Conservation (phyloP, 1,140 invertebrate genomes). For the Neodiprion virginianus region DNA sequence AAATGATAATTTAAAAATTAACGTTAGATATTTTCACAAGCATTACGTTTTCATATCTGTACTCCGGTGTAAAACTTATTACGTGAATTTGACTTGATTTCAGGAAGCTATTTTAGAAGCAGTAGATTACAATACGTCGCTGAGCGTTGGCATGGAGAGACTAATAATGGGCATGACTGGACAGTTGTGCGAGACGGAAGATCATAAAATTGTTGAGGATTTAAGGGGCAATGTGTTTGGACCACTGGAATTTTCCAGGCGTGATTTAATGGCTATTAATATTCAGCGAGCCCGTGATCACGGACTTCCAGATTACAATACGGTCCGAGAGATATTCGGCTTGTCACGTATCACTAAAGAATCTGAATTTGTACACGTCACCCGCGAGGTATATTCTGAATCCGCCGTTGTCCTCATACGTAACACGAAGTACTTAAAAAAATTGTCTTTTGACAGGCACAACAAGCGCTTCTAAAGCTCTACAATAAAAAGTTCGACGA, state of each 20-base stretch:
- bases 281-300: constrained; percentile 75
- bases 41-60: no score
- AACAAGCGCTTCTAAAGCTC: constrained; percentile 51
- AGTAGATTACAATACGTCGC: constrained; percentile 21
- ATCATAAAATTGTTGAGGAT: constrained; percentile 72
- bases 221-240: constrained; percentile 72
- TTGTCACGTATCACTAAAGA: constrained; percentile 33
- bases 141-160: constrained; percentile 62
- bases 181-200: constrained; percentile 71
- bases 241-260: constrained; percentile 72
- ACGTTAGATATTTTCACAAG: no score
- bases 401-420: constrained; percentile 1
- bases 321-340: constrained; percentile 64
- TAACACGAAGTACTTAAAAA: not conserved
- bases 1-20: no score
- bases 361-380: constrained; percentile 30
- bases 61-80: no score
- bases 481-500: constrained; percentile 62
- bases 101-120: constrained; percentile 49
- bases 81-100: constrained; percentile 41
- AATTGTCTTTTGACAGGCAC: constrained; percentile 43
- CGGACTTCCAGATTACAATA: constrained; percentile 73
- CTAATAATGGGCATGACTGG: constrained; percentile 69
- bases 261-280: constrained; percentile 72
- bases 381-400: constrained; percentile 16